A percentile compares a stretch with the other conserved stretches of the same genome.
Evolutionary conservation across 2,113 vertebrate genomes (phyloP).

Genomic region (Platichthys flesus): DNA sequence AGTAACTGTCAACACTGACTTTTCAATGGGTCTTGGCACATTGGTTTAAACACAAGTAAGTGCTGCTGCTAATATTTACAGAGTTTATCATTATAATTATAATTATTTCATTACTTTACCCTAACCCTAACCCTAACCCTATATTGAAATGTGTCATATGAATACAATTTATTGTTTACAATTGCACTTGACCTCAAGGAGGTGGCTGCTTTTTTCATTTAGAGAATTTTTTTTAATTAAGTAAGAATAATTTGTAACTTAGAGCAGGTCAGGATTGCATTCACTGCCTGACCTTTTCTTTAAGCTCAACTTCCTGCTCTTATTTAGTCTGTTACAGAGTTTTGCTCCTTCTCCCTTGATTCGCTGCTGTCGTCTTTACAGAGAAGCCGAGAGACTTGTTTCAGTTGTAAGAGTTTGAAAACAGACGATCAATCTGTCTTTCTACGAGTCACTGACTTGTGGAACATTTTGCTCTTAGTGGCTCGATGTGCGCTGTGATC

Average conservation of each 20-base stretch:
- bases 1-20: conserved; percentile 6
- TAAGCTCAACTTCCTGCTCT: no score
- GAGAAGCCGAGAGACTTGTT: not conserved
- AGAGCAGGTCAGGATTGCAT: no score
- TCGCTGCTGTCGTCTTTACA: not conserved
- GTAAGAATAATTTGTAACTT: no score
- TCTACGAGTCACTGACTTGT: not conserved
- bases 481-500: not conserved
- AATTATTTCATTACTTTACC: no score
- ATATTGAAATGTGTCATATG: no score
- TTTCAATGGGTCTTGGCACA: not conserved
- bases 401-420: conserved; percentile 9
- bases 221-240: no score
- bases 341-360: not conserved
- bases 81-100: no score
- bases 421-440: not conserved
- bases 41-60: conserved; percentile 12
- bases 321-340: no score
- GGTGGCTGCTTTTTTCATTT: no score
- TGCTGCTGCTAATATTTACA: conserved; percentile 1
- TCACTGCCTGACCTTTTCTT: not conserved
- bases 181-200: conserved; percentile 1
- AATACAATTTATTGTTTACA: no score
- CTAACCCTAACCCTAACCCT: no score
- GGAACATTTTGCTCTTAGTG: not conserved